Evolutionary conservation across 2,888 invertebrate genomes (phyloP), one percentile per base, ranked within the genome.

Genomic region (Drosophila tripunctata): DNA sequence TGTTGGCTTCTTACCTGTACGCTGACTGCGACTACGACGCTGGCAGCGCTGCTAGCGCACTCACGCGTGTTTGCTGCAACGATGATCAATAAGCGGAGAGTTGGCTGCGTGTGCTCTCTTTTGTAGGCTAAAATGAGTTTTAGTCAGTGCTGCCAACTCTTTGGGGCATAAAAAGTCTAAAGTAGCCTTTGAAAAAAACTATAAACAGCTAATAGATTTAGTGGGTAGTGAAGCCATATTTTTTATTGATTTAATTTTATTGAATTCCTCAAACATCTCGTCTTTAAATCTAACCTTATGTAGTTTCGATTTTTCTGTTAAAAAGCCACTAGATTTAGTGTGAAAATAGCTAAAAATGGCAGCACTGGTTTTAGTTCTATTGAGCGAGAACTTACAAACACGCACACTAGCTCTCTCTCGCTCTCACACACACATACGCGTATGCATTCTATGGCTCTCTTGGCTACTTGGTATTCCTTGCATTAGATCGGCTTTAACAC

Each of bases 61-160:
- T 58, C 30, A 45, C 19, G 30, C 67, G n/a, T n/a, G n/a, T n/a
- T 7, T 40, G 35, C 61, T 33, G 6, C 45, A 58, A 43, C 40
- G 38, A 45, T 60, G 67, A 77, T 78, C 67, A 69, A 69, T 69
- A 79, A 64, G 36, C 48, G 40, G 67, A 43, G 43, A 56, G 56
- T 64, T 67, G 64, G 54, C 54, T 68, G 69, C 10, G 8, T 22
- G 3, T 21, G 8, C 10, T 27, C 10, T 57, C 21, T 38, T 64
- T 40, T 52, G 55, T 48, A 57, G 15, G 44, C 22, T 55, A 15
- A 41, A 68, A 51, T 51, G 33, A 58, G 30, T 38, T 33, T n/a
- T n/a, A n/a, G n/a, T n/a, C n/a, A n/a, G n/a, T n/a, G n/a, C n/a
- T n/a, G n/a, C n/a, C n/a, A n/a, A n/a, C n/a, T n/a, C n/a, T n/a